These are phyloP conservation scores for Rhinophrynus dorsalis DNA, from an alignment of 2,797 vertebrate species.

Conservation along the genomic window DNA sequence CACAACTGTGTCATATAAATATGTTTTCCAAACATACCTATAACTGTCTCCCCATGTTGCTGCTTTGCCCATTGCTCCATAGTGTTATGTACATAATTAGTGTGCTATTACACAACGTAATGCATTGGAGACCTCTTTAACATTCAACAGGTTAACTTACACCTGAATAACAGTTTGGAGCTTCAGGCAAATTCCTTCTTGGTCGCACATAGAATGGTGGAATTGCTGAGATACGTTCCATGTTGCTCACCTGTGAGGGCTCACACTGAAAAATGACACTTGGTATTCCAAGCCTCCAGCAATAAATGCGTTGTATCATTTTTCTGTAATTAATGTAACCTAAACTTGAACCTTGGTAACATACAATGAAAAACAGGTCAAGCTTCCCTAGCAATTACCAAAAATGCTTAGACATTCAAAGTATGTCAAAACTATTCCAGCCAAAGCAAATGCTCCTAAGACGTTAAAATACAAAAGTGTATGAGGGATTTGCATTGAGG, in stretches of 20 bases:
- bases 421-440: not conserved
- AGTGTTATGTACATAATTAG: no score
- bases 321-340: constrained; percentile 44
- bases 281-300: constrained; percentile 39
- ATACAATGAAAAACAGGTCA: not conserved
- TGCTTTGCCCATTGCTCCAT: not conserved
- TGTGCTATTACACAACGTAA: no score
- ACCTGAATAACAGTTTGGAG: constrained; percentile 10
- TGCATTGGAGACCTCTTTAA: not conserved
- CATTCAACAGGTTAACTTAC: not conserved
- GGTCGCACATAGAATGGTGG: constrained; percentile 28
- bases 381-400: constrained; percentile 1
- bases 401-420: not conserved
- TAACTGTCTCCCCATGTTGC: not conserved
- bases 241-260: constrained; percentile 26
- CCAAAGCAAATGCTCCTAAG: no score
- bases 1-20: constrained; percentile 3
- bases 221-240: constrained; percentile 27
- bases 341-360: constrained; percentile 28
- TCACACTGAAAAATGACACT: constrained; percentile 30
- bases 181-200: constrained; percentile 38
- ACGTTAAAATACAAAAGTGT: no score
- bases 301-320: constrained; percentile 12
- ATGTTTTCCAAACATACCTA: not conserved
- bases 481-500: no score